phyloP scores from a whole-genome alignment of 37 sponge, comb jelly and placozoan species.

The Hormiphora californensis region DNA sequence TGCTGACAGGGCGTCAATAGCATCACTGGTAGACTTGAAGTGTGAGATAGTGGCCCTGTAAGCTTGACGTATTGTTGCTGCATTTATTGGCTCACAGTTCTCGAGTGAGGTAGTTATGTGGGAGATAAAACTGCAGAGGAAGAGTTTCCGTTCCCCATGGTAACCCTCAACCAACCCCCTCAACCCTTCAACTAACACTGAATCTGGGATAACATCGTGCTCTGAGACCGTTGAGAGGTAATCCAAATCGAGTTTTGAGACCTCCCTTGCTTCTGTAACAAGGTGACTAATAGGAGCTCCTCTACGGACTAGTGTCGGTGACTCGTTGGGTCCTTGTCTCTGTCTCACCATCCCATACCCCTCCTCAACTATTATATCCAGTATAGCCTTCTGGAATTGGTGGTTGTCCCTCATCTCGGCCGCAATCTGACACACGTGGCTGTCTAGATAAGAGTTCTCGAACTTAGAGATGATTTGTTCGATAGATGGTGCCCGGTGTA shows the following conservation, averaged over 20 bases:
- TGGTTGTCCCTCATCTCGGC: conserved; percentile 14
- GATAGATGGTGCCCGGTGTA: background rate
- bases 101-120: background rate
- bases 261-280: background rate
- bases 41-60: background rate
- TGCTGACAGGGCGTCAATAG: conserved; percentile 7
- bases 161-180: background rate
- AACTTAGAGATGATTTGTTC: conserved; percentile 39
- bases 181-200: conserved; percentile 9
- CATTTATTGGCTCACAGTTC: background rate
- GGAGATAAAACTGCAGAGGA: conserved; percentile 27
- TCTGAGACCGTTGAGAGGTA: background rate
- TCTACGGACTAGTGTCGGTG: background rate
- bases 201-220: background rate
- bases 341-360: conserved; percentile 1
- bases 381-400: background rate
- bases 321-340: background rate
- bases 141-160: conserved; percentile 12
- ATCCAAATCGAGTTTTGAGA: conserved; percentile 10
- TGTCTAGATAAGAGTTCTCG: background rate
- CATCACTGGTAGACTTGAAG: conserved; percentile 49
- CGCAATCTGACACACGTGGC: background rate
- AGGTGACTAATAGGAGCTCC: conserved; percentile 1
- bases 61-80: background rate
- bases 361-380: conserved; percentile 40